phyloP scores from a whole-genome alignment of 2,888 invertebrate genomes.

The Xestia rhomboidea region DNA sequence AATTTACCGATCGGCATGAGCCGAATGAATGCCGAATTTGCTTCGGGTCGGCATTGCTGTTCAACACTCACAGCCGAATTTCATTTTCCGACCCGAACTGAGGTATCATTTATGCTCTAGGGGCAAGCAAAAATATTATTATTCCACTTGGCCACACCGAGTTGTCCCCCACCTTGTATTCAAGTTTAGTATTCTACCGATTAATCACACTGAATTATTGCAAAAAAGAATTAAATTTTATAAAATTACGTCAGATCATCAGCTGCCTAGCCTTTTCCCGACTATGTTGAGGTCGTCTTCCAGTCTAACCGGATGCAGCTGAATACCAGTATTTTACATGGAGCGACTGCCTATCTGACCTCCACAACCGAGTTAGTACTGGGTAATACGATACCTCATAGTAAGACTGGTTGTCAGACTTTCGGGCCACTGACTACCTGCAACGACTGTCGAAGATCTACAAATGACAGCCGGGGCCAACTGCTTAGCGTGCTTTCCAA shows the following conservation, averaged over 20 bases:
- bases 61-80: not conserved
- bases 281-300: not conserved
- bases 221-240: not conserved
- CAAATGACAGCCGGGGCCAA: not conserved
- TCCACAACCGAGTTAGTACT: slow-evolving; percentile 1
- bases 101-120: not conserved
- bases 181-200: no score
- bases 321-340: not conserved
- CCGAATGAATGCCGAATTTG: not conserved
- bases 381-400: not conserved
- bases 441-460: slow-evolving; percentile 1
- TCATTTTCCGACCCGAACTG: not conserved
- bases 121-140: not conserved
- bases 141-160: not conserved
- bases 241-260: not conserved
- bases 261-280: not conserved
- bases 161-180: not conserved
- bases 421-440: not conserved
- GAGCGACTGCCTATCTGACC: not conserved
- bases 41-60: not conserved
- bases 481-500: not conserved
- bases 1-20: not conserved
- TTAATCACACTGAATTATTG: not conserved
- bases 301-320: not conserved
- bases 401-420: no score